Evolutionary conservation across 2,113 vertebrate genomes (phyloP), one percentile per base, ranked within the genome.

Genomic region (Actenoides hombroni): DNA sequence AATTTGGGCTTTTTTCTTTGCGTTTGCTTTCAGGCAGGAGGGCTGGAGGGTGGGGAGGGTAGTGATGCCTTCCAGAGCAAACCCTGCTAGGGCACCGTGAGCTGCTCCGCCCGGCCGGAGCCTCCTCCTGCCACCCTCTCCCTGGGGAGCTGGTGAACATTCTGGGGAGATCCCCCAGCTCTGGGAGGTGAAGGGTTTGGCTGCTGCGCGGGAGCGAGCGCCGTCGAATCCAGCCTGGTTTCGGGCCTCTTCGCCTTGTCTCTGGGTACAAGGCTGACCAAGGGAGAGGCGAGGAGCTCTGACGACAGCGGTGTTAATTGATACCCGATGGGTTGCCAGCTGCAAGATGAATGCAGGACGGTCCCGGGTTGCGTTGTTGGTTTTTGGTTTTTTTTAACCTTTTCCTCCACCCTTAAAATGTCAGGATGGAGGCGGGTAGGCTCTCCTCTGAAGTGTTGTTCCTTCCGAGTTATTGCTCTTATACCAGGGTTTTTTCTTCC

Each of bases 171-270:
- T 8, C 44, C 37, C 44, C 59, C 23, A 9, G 20, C 9, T 46
- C 25, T 8, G 59, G n/a, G 29, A 64, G 40, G 6, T 11, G n/a
- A 3, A 13, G 35, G 63, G 35, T 11, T 63, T 49, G 7, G 10
- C 8, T 7, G 13, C 57, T 49, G 37, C 3, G 0, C 37, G 35
- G 35, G 20, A 59, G 25, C 1, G 1, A 12, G 20, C 5, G 2
- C 33, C 19, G 13, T 13, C 64, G 39, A 29, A 77, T 46, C 31
- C 2, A 1, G 42, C 18, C 57, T 25, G 44, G 4, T 61, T 74
- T 92, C 15, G 29, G 65, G 67, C 88, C 59, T 42, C 6, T 74
- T 61, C 0, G 4, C 48, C 60, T 35, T 57, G n/a, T 68, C 81
- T 75, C 39, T 75, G 53, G 33, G 26, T 12, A 0, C 63, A 29